These are phyloP conservation scores for Nerophis lumbriciformis DNA, from an alignment of 2,113 vertebrate species.

Conservation along the genomic window DNA sequence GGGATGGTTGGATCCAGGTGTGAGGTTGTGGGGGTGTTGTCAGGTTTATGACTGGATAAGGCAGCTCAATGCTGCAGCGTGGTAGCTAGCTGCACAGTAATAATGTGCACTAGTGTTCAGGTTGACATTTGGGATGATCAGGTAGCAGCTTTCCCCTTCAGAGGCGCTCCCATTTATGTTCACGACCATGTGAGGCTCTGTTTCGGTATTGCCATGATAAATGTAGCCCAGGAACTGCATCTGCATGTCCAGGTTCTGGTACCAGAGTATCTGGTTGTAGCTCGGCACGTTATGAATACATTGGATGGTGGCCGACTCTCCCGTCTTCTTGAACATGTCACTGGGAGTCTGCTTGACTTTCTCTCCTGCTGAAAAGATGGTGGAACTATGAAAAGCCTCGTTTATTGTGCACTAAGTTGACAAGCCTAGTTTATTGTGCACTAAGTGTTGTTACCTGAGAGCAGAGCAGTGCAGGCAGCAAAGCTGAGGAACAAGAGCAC, in stretches of 20 bases:
- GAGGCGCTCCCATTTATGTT: too few species aligned
- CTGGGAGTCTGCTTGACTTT: constrained; percentile 23
- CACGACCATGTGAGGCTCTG: too few species aligned
- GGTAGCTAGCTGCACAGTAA: constrained; percentile 26
- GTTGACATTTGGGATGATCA: background rate
- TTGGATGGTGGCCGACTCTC: constrained; percentile 1
- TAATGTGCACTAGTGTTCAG: constrained; percentile 11
- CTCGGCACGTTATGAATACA: constrained; percentile 31
- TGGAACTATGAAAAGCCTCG: background rate
- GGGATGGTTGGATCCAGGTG: background rate
- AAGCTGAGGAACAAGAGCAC: background rate
- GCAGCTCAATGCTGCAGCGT: constrained; percentile 5
- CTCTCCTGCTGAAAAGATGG: constrained; percentile 17
- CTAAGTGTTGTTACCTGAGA: constrained; percentile 1
- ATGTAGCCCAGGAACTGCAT: constrained; percentile 34
- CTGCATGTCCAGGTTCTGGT: constrained; percentile 13
- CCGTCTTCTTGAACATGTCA: background rate
- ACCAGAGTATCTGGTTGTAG: constrained; percentile 44
- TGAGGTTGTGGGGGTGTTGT: background rate
- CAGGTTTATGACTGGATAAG: constrained; percentile 15
- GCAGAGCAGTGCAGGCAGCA: background rate
- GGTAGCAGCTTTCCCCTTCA: too few species aligned
- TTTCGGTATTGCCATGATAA: too few species aligned
- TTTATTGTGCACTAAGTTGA: too few species aligned
- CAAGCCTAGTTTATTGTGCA: too few species aligned